Evolutionary conservation across 2,113 vertebrate species (phyloP), one percentile per base, ranked within the genome.

Genomic region (Actinemys pallida): DNA sequence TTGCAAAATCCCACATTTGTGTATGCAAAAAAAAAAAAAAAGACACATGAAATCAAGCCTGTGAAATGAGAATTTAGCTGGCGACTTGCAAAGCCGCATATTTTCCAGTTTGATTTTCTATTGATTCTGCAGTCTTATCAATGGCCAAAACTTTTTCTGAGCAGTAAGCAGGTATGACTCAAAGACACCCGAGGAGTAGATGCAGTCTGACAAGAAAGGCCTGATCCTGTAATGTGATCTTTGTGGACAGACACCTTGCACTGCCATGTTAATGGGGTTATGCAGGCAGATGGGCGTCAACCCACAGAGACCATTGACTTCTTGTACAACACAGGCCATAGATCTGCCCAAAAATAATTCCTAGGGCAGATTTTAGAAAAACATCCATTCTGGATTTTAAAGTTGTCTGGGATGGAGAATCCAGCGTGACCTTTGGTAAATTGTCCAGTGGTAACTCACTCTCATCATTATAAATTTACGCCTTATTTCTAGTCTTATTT

Each of bases 51-150:
- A 85, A 79, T 80, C 6, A 35, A 69, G 16, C 65, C 42, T 93
- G 49, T 84, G 62, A 11, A 52, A 80, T 87, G 13, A 78, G 13
- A 78, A 47, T 42, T 47, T 47, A 78, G 12, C 25, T 78, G 42
- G 27, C 13, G 91, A 50, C 11, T 65, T 1, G 13, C 10, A 65
- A 88, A 83, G 62, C 20, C 62, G 56, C 27, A 78, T 29, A 25
- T 47, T 49, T 87, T 62, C 31, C 65, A 84, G 53, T n/a, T 29
- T 4, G 65, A 87, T 93, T 91, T 50, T 93, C 27, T 80, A 31
- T 5, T 83, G 31, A 83, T 83, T 16, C 87, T 94, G 89, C 88
- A 91, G 10, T 27, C 92, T 87, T 93, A 81, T 65, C 89, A 93
- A 89, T 92, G 94, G 94, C 62, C 76, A 24, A 57, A 54, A 89